Base-by-base conservation (phyloP, 2,888 invertebrate genomes). In the Xestoiulus laeticollis region DNA sequence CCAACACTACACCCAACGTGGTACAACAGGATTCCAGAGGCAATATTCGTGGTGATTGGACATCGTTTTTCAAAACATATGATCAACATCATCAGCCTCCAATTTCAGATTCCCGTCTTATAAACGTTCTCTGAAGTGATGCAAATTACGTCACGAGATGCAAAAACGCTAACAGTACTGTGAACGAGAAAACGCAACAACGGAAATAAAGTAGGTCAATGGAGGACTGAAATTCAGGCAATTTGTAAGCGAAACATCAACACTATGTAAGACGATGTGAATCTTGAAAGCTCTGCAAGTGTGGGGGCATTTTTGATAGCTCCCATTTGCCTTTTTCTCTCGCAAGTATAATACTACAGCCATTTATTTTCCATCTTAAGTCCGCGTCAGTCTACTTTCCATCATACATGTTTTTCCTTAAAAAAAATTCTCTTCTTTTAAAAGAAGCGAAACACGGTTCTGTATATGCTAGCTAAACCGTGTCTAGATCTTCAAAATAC, bases 181-280 rank as follows among this genome's bases (percentile, higher is more conserved):
- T 53, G 48, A 48, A 19, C 53, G n/a, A 53, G 53, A 6, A 53
- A 53, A 53, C 53, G n/a, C 53, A 53, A n/a, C 6, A 53, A 2
- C n/a, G 5, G 53, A 53, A n/a, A 19, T 53, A 53, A n/a, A 53
- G 53, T 53, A 53, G 53, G 53, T 53, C 53, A 53, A 53, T n/a
- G 3, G 12, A n/a, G 53, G n/a, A 10, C 53, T 53, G 3, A 53
- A 53, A 53, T 53, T 10, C 53, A n/a, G 53, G 53, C 53, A 53
- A 53, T 53, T 53, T 53, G 53, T 53, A 53, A 53, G 53, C 53
- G n/a, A n/a, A 53, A 53, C 53, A n/a, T 53, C 53, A 53, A 53
- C 53, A 53, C n/a, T n/a, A n/a, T 19, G 12, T 53, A 53, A 53
- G 53, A n/a, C 53, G 53, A 1, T 53, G n/a, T 16, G 53, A n/a